Percentiles rank a stretch among this genome's conserved stretches.
Evolutionary conservation across 2,888 invertebrate species (phyloP).

Genomic region (Phlogophora meticulosa): DNA sequence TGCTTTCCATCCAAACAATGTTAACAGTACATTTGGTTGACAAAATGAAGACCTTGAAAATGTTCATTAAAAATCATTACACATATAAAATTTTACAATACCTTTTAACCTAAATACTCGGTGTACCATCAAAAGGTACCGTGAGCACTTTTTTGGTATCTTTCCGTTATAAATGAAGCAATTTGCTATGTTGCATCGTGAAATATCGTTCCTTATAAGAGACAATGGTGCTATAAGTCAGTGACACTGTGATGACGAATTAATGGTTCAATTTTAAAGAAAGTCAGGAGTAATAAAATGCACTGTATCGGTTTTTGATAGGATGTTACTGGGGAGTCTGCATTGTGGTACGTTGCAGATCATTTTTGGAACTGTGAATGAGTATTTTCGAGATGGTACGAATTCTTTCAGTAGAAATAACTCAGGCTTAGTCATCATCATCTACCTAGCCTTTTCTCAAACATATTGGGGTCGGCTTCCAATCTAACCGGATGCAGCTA

Average conservation of each 20-base stretch:
- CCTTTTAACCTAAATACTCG: conserved; percentile 70
- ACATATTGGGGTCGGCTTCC: too few relatives aligned
- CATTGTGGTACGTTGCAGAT: neutral
- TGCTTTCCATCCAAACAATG: conserved; percentile 12
- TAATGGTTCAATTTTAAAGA: conserved; percentile 60
- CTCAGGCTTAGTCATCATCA: too few relatives aligned
- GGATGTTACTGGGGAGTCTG: conserved; percentile 22
- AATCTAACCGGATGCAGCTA: too few relatives aligned
- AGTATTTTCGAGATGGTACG: neutral
- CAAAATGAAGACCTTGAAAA: conserved; percentile 51
- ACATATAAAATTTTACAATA: conserved; percentile 74
- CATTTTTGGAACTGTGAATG: conserved; percentile 1
- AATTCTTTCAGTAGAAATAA: neutral
- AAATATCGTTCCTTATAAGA: conserved; percentile 68
- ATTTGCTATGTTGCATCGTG: conserved; percentile 63
- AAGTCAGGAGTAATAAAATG: conserved; percentile 49
- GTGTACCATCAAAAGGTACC: conserved; percentile 47
- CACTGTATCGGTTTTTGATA: conserved; percentile 45
- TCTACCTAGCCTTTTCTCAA: too few relatives aligned
- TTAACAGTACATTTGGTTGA: conserved; percentile 18
- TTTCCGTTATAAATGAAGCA: conserved; percentile 68
- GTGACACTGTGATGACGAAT: conserved; percentile 45
- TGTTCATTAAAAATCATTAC: conserved; percentile 67
- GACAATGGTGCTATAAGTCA: conserved; percentile 63
- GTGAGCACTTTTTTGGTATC: conserved; percentile 52